These are phyloP conservation scores for Spea bombifrons DNA, from an alignment of 2,113 vertebrate genomes.

Conservation along the genomic window DNA sequence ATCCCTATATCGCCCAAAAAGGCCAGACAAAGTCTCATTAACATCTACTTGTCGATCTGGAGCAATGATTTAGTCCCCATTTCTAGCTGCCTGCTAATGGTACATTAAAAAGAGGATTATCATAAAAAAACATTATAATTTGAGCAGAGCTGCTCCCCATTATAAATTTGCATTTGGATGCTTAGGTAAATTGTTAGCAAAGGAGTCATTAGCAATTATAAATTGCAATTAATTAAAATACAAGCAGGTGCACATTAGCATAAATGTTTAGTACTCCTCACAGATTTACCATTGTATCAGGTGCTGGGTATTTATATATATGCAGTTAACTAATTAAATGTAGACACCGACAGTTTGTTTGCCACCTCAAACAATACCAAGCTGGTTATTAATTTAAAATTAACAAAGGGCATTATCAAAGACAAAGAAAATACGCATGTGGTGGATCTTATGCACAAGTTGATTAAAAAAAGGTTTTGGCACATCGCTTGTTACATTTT, in stretches of 20 bases:
- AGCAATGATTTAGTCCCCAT: neutral
- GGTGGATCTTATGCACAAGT: neutral
- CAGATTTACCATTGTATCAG: slow-evolving; percentile 24
- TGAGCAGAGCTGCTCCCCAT: slow-evolving; percentile 3
- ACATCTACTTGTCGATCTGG: too few relatives aligned
- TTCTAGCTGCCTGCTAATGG: neutral
- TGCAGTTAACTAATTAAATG: neutral
- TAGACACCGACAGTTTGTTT: neutral
- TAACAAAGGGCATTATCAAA: neutral
- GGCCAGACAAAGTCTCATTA: too few relatives aligned
- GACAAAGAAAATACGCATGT: neutral
- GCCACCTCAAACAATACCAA: neutral
- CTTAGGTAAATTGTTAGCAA: slow-evolving; percentile 36
- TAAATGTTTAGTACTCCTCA: slow-evolving; percentile 29
- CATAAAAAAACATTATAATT: neutral
- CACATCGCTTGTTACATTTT: too few relatives aligned
- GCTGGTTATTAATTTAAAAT: neutral
- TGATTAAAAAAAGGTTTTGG: too few relatives aligned
- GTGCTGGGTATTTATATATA: neutral
- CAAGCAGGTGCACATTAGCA: slow-evolving; percentile 41
- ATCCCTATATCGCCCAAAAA: too few relatives aligned
- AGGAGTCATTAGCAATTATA: slow-evolving; percentile 35
- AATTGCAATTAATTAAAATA: slow-evolving; percentile 35
- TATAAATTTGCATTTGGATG: slow-evolving; percentile 31
- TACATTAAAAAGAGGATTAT: neutral